Conservation (phyloP, 2,113 vertebrate species). For the Nansenia antarctica region DNA sequence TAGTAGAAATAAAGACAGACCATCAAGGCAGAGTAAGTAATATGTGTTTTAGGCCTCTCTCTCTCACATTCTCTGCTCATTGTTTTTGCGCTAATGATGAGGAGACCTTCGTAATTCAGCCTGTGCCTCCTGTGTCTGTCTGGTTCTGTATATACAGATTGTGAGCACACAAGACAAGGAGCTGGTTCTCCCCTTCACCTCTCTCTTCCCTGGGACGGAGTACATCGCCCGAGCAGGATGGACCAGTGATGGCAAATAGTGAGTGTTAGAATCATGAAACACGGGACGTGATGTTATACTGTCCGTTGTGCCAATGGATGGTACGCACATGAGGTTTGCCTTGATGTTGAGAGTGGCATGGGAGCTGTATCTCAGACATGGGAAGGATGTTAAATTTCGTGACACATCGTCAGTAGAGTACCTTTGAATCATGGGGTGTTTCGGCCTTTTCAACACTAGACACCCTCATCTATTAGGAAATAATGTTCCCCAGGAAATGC, state of each 20-base stretch:
- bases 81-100: not conserved
- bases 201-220: slow-evolving; percentile 79
- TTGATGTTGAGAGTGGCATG: too few relatives aligned
- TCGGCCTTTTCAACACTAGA: too few relatives aligned
- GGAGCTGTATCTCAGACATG: too few relatives aligned
- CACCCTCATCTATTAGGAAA: too few relatives aligned
- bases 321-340: too few relatives aligned
- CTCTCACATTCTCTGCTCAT: not conserved
- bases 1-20: slow-evolving; percentile 82
- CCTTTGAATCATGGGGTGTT: too few relatives aligned
- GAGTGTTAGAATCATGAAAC: too few relatives aligned
- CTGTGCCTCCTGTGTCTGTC: not conserved
- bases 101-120: not conserved
- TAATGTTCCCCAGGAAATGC: too few relatives aligned
- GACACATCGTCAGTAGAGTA: too few relatives aligned
- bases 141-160: slow-evolving; percentile 64
- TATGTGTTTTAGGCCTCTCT: not conserved
- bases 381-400: too few relatives aligned
- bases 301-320: too few relatives aligned
- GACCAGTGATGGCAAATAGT: slow-evolving; percentile 87
- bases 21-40: slow-evolving; percentile 78
- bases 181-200: slow-evolving; percentile 80
- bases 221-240: slow-evolving; percentile 87
- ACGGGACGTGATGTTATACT: too few relatives aligned
- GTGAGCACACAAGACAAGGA: slow-evolving; percentile 81